Percentiles rank a stretch among this genome's conserved stretches.
These are phyloP conservation scores for Sebastes umbrosus DNA, from an alignment of 2,797 vertebrate species.

Conservation along the genomic window DNA sequence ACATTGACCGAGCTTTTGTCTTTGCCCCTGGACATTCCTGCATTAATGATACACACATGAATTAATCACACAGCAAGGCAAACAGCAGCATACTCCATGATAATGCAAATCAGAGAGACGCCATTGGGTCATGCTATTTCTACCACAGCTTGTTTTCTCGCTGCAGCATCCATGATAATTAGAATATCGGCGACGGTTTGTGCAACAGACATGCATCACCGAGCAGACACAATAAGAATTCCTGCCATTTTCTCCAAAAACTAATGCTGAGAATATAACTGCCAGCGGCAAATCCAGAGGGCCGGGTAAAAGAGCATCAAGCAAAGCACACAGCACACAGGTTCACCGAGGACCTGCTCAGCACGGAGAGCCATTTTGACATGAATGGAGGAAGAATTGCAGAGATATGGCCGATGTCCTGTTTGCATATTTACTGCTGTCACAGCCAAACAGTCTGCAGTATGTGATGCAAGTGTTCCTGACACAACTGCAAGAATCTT, in stretches of 20 bases:
- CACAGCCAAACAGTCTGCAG: slow-evolving; percentile 4
- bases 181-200: slow-evolving; percentile 51
- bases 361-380: slow-evolving; percentile 33
- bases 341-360: slow-evolving; percentile 38
- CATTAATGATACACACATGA: slow-evolving; percentile 83
- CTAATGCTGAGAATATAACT: slow-evolving; percentile 49
- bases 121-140: slow-evolving; percentile 68
- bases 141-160: slow-evolving; percentile 58
- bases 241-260: slow-evolving; percentile 44
- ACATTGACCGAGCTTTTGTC: slow-evolving; percentile 79
- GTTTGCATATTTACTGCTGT: slow-evolving; percentile 47
- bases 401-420: slow-evolving; percentile 22
- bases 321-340: slow-evolving; percentile 21
- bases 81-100: slow-evolving; percentile 73
- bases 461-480: slow-evolving; percentile 19
- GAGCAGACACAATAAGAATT: slow-evolving; percentile 54
- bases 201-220: slow-evolving; percentile 56
- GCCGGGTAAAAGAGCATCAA: slow-evolving; percentile 25
- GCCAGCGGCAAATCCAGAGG: slow-evolving; percentile 45
- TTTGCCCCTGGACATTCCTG: slow-evolving; percentile 80
- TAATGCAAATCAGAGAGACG: slow-evolving; percentile 70
- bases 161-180: slow-evolving; percentile 69
- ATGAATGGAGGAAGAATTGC: slow-evolving; percentile 35
- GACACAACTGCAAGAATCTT: slow-evolving; percentile 32
- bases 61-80: slow-evolving; percentile 79